These are phyloP conservation scores for Coenobita brevimanus DNA, from an alignment of 1,140 invertebrate genomes.

Conservation along the genomic window DNA sequence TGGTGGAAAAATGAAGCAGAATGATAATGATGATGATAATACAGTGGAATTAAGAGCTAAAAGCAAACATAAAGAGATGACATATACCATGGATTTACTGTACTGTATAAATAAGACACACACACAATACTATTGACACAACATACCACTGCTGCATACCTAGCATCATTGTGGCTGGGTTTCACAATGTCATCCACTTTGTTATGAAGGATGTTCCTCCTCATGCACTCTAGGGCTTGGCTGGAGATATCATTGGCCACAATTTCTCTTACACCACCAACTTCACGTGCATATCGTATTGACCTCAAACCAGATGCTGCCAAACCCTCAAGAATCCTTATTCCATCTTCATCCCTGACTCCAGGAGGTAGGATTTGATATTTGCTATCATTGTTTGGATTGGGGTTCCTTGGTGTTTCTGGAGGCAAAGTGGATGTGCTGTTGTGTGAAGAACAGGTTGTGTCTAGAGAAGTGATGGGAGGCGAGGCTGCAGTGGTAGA, in stretches of 20 bases:
- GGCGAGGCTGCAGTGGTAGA: too few species aligned
- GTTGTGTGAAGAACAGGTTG: too few species aligned
- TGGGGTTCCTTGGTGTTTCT: neutral
- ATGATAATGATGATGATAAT: too few species aligned
- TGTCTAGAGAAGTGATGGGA: too few species aligned
- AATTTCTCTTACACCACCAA: conserved; percentile 86
- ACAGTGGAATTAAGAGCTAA: too few species aligned
- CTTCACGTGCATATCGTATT: conserved; percentile 96
- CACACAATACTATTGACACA: too few species aligned
- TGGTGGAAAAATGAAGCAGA: too few species aligned
- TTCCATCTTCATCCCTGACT: conserved; percentile 75
- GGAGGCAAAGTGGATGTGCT: too few species aligned
- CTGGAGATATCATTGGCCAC: conserved; percentile 96
- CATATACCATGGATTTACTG: neutral
- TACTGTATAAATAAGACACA: neutral
- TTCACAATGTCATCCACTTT: conserved; percentile 83
- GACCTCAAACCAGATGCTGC: conserved; percentile 96
- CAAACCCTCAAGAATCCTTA: conserved; percentile 92
- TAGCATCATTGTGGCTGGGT: conserved; percentile 86
- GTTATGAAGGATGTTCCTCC: conserved; percentile 87
- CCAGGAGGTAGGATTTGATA: conserved; percentile 25
- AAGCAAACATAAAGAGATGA: too few species aligned
- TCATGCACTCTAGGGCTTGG: conserved; percentile 89
- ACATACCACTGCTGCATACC: conserved; percentile 76
- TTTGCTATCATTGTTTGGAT: neutral